Evolutionary conservation across 1,140 invertebrate species (phyloP), one percentile per base, ranked within the genome.

Genomic region (Oncopeltus fasciatus): DNA sequence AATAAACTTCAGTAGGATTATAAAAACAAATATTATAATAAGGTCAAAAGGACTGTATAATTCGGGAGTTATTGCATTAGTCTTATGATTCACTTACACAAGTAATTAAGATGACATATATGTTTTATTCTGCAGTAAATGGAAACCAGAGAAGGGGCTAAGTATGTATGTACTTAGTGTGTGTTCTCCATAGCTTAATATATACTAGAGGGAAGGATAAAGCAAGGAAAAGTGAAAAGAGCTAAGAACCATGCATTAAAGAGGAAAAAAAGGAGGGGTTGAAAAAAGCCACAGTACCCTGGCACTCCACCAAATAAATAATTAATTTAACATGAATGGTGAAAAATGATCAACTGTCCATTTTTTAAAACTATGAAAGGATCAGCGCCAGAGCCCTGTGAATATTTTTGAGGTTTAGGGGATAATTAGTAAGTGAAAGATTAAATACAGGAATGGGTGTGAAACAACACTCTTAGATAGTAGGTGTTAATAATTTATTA

Each of bases 201-300:
- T 5, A 38, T 38, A 38, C 31, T n/a, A n/a, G n/a, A 38, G 31
- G 31, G 14, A 8, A 38, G 14, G 14, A 38, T 38, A 38, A 38
- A 38, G 14, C 14, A 38, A 38, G 5, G 47, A 65, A 62, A 64
- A n/a, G n/a, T n/a, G n/a, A n/a, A n/a, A n/a, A n/a, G n/a, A n/a
- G n/a, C n/a, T n/a, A n/a, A n/a, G n/a, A n/a, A n/a, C n/a, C n/a
- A n/a, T n/a, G n/a, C n/a, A n/a, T n/a, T n/a, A n/a, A n/a, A n/a
- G n/a, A n/a, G n/a, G 56, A 69, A 56, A 47, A 63, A 63, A 59
- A 62, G 67, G 65, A 69, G 69, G 67, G 58, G 64, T 67, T 71
- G 68, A 61, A 65, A 73, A 67, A 69, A 69, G 70, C 68, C 70
- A 71, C 69, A 71, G 72, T 72, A 75, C 76, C 64, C 64, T 77